phyloP scores from a whole-genome alignment of 2,113 vertebrate genomes.

The Eretmochelys imbricata region DNA sequence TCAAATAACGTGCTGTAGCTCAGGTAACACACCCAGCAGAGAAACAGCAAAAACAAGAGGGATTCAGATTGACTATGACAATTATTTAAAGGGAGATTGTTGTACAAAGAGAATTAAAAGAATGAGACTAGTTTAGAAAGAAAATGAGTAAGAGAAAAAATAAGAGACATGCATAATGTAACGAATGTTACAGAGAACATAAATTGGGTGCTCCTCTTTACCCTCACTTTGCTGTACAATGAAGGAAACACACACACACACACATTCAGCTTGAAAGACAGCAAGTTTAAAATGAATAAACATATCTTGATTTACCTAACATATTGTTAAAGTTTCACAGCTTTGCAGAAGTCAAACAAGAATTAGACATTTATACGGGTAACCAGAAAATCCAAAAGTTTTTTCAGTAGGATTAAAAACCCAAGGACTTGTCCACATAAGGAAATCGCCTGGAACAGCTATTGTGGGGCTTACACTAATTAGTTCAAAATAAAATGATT shows the following conservation, averaged over 20 bases:
- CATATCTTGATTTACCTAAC: no score
- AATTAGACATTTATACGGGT: background rate
- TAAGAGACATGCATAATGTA: background rate
- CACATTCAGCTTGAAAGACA: background rate
- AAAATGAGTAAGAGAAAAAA: background rate
- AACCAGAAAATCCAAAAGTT: background rate
- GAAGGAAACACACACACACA: no score
- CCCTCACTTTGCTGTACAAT: background rate
- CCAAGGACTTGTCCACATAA: fast-evolving
- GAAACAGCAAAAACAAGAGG: fast-evolving
- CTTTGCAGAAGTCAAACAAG: background rate
- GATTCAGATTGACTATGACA: background rate
- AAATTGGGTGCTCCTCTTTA: background rate
- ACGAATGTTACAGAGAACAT: background rate
- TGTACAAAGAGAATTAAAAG: background rate
- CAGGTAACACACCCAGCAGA: background rate
- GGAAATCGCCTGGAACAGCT: fast-evolving
- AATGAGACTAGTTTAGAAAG: fast-evolving
- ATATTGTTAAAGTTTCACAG: background rate
- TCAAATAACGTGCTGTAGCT: background rate
- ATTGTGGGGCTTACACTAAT: no score
- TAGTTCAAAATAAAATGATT: background rate
- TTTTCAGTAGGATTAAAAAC: background rate
- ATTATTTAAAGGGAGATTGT: background rate
- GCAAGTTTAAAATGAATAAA: no score